Conservation (phyloP, 2,113 vertebrate genomes). For the Boulengerochromis microlepis region DNA sequence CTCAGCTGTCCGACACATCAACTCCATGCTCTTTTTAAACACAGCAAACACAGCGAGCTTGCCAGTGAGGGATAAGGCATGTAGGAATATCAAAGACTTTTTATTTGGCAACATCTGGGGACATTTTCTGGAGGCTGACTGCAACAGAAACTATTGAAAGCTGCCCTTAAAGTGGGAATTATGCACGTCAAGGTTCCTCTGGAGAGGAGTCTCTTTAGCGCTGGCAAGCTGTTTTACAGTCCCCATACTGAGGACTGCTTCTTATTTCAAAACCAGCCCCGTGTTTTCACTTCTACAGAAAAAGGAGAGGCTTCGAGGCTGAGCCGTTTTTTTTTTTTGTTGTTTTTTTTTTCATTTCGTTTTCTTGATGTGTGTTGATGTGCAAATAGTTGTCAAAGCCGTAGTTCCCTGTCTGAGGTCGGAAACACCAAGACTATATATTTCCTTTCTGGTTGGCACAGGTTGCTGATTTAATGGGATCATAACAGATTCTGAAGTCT, state of each 20-base stretch:
- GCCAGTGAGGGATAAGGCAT: neutral
- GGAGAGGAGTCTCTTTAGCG: neutral
- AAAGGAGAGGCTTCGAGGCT: neutral
- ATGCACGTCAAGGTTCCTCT: neutral
- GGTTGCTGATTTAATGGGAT: neutral
- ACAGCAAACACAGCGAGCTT: neutral
- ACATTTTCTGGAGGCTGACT: neutral
- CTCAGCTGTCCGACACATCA: neutral
- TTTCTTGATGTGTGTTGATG: neutral
- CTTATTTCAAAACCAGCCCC: neutral
- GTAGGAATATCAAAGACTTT: constrained; percentile 23
- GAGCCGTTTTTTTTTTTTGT: neutral
- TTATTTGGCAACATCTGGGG: constrained; percentile 9
- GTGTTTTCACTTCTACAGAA: neutral
- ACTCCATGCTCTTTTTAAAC: neutral
- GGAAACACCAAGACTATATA: neutral
- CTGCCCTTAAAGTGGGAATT: neutral
- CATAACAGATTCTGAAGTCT: neutral
- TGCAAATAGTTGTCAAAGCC: neutral
- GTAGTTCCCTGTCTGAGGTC: neutral
- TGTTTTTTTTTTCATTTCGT: rapidly evolving
- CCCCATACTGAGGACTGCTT: neutral
- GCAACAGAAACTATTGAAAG: neutral
- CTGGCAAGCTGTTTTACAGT: neutral
- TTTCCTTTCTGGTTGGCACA: neutral